Evolutionary conservation across 2,888 invertebrate genomes (phyloP), one percentile per base, ranked within the genome.

Genomic region (Nomada fucata): DNA sequence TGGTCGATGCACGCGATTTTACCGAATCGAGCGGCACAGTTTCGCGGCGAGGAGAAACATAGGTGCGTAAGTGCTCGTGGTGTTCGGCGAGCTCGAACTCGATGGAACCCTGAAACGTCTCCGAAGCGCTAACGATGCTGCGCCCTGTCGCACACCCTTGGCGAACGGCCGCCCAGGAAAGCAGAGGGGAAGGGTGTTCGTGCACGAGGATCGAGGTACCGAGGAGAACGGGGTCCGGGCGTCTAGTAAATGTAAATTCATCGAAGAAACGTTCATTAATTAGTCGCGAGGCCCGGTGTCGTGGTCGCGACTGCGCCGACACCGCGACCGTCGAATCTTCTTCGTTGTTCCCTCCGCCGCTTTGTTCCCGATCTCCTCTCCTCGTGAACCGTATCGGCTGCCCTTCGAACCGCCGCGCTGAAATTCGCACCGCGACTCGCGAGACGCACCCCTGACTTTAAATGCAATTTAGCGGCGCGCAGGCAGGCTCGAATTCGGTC

Each of bases 221-320:
- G 55, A 70, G 26, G 78, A 61, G 52, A 29, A 20, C 47, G 73
- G 82, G 79, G 90, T 7, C 7, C 29, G 29, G 29, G 29, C 29
- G 36, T 36, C 90, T 88, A 85, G 92, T 93, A 92, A 93, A 93
- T 93, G 92, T 93, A 93, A 93, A 93, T 93, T 90, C 91, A 92
- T 92, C 90, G 90, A 83, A 90, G 92, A 89, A 89, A 92, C 91
- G 92, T 93, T 93, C 92, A 91, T 93, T 93, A 93, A 93, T 93
- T 93, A 93, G 93, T 93, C 93, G 90, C 84, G 84, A 90, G 88
- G 89, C 91, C 88, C 91, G 92, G 89, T 89, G 90, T 89, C 87
- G 84, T 84, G 76, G 86, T 82, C 69, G 71, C 60, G 57, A 55
- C 59, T 72, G 72, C 65, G 63, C 53, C 70, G 61, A 23, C 71